Percentiles rank a stretch among this genome's conserved stretches.
Evolutionary conservation across 64 coral and sea anemone genomes (phyloP).

Genomic region (Dendronephthya gigantea): DNA sequence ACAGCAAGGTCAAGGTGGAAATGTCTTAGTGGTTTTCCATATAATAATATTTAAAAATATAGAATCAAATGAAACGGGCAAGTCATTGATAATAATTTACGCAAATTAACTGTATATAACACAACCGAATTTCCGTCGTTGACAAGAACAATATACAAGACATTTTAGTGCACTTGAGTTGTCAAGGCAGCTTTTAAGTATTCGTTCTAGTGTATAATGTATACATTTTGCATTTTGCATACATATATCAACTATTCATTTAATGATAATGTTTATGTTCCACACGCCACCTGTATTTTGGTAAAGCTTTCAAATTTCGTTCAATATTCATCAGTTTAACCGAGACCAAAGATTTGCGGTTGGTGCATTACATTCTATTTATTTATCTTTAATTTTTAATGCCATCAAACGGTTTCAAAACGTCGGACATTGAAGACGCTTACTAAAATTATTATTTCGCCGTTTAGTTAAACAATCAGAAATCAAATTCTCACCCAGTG

Average conservation of each 20-base stretch:
- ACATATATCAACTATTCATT: constrained; percentile 1
- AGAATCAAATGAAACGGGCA: too few species aligned
- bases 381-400: background rate
- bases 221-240: constrained; percentile 8
- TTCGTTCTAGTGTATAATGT: background rate
- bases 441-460: background rate
- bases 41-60: too few species aligned
- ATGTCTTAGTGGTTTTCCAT: too few species aligned
- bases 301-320: background rate
- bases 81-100: too few species aligned
- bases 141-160: background rate
- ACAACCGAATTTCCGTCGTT: background rate
- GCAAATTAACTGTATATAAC: too few species aligned
- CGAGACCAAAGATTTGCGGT: background rate
- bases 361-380: background rate
- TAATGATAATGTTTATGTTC: background rate
- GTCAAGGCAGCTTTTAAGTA: background rate
- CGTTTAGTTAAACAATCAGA: background rate
- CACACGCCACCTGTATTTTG: background rate
- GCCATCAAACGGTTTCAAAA: background rate
- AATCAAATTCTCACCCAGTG: background rate
- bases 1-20: too few species aligned
- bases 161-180: background rate
- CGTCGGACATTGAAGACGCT: background rate
- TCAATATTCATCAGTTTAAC: background rate